Evolutionary conservation across 2,888 invertebrate species (phyloP), one percentile per base, ranked within the genome.

Genomic region (Pollenia amentaria): DNA sequence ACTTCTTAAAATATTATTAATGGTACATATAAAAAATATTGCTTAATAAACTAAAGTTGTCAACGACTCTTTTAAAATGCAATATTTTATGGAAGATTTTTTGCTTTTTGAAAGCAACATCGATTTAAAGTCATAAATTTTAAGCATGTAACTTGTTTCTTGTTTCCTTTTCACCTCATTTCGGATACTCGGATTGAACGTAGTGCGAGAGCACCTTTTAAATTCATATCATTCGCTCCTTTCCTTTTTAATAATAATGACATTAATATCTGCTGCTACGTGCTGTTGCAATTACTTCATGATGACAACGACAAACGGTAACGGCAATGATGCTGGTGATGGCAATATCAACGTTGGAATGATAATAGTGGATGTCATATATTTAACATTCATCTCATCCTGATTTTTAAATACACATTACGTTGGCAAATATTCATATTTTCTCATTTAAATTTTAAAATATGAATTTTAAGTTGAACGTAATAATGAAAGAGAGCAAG

Each of bases 241-340:
- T 72, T 85, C 72, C 85, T 76, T 81, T 80, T 80, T 85, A 85
- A 81, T 81, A 85, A 85, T 85, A 85, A 85, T 81, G 85, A 85
- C 80, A 85, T 85, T 81, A 85, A 85, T 85, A 85, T 81, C 80
- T 85, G 80, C 80, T 85, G 57, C 65, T 85, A 85, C 85, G 85
- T 85, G 85, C 75, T 80, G 80, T 64, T 85, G 76, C 85, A 85
- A 81, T 76, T 85, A 81, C 65, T 72, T 64, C 48, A 76, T 57
- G 60, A 60, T 53, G 29, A 6, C 29, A 29, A 29, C 29, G 29
- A 29, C 29, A 29, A 42, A 57, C 44, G 65, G 38, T 65, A 80
- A 55, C 40, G 18, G 18, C 48, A 44, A 46, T 51, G 53, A 60
- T 53, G 67, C 11, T 55, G 77, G 4, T 64, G 64, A 69, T 79